Evolutionary conservation across 35 echinoderm and acorn worm species (phyloP), one percentile per base, ranked within the genome.

Genomic region (Lytechinus variegatus): DNA sequence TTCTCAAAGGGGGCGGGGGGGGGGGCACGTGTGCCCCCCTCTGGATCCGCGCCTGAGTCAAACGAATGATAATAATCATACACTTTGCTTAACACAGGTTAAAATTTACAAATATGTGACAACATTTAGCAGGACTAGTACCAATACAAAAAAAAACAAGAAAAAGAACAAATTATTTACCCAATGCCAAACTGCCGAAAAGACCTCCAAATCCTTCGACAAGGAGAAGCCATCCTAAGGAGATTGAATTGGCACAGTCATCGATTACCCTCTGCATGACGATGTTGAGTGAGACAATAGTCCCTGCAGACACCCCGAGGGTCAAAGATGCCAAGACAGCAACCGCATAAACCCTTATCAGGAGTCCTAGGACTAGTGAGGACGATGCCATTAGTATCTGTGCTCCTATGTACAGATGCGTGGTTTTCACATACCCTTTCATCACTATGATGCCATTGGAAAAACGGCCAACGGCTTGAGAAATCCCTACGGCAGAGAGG

Each of bases 191-290:
- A 13, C 11, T 54, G 55, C 92, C 92, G 53, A 54, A 55, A 9
- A 54, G 28, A 9, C 54, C 92, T 28, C 92, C 92, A 54, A 93
- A 53, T 10, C 54, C 92, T 24, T 93, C 92, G 9, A 57, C 13
- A 19, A 93, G 57, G 9, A 93, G 9, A 10, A 93, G 55, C 92
- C 92, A 93, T 10, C 92, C 92, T 27, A 93, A 28, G 14, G 52
- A 93, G n/a, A 57, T 54, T 6, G 92, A 54, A 19, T 13, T 93
- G 9, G 54, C 92, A 16, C 21, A 3, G 4, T 57, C 92, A 57
- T 93, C 92, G 54, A 93, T 57, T n/a, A 93, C 54, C 27, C 92
- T 54, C 55, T 93, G 92, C 92, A 93, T 57, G 53, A 93, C 92
- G 92, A 93, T 93, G 55, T 93, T 93, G 92, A 93, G 92, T 19